Percentiles rank a stretch among this genome's conserved stretches.
These are phyloP conservation scores for Drosophila fuyamai DNA, from an alignment of 1,140 invertebrate genomes.

Conservation along the genomic window DNA sequence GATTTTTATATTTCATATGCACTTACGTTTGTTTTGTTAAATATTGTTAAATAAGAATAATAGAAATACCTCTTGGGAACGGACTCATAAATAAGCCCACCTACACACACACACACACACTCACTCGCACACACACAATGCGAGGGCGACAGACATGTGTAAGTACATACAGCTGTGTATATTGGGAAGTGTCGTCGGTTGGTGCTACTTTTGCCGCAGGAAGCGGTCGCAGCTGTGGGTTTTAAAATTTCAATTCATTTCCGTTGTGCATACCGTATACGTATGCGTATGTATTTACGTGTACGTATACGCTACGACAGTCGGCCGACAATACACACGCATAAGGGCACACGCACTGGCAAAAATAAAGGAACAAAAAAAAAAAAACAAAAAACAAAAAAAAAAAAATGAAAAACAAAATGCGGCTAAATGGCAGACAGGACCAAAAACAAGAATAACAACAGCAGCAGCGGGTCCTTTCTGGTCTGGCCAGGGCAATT, in stretches of 20 bases:
- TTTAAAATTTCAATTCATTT: conserved; percentile 83
- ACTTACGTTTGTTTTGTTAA: neutral
- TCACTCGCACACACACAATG: neutral
- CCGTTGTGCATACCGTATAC: conserved; percentile 70
- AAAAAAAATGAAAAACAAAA: conserved; percentile 48
- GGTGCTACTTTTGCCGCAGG: conserved; percentile 78
- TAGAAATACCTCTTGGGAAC: conserved; percentile 32
- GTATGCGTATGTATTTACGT: conserved; percentile 13
- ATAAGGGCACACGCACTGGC: neutral
- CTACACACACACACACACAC: neutral
- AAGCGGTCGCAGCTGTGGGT: conserved; percentile 82
- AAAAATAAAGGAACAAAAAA: conserved; percentile 18
- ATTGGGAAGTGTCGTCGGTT: conserved; percentile 61
- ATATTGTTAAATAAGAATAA: conserved; percentile 28
- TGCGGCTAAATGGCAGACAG: conserved; percentile 76
- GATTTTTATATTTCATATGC: no score
- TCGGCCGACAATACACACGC: conserved; percentile 26
- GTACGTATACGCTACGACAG: conserved; percentile 22
- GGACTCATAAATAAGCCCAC: conserved; percentile 36
- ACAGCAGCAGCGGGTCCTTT: conserved; percentile 31
- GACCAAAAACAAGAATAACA: conserved; percentile 36
- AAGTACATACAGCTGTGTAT: conserved; percentile 46
- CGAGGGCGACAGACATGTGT: conserved; percentile 36
- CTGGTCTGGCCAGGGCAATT: conserved; percentile 48
- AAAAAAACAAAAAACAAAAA: neutral